Evolutionary conservation across 1,140 invertebrate species (phyloP).

Genomic region (Drosophila melanica): DNA sequence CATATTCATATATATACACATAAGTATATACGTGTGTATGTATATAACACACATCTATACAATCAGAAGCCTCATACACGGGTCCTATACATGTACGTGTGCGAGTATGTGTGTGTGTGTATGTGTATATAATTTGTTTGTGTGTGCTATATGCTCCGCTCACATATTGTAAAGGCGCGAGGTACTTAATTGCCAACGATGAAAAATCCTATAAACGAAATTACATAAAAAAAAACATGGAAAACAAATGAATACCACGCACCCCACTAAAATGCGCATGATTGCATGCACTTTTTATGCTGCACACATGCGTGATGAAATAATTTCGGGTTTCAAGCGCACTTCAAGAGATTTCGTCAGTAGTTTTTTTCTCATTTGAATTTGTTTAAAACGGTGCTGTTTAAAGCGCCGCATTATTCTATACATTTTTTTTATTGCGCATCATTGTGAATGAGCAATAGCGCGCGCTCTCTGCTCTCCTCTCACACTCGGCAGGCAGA

Average conservation of each 20-base stretch:
- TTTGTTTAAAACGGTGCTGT: conserved; percentile 20
- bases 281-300: conserved; percentile 5
- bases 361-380: conserved; percentile 45
- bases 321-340: conserved; percentile 51
- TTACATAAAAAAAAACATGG: conserved; percentile 68
- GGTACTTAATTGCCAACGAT: conserved; percentile 62
- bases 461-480: conserved; percentile 55
- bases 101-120: conserved; percentile 18
- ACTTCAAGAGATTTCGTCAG: conserved; percentile 62
- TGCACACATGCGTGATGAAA: conserved; percentile 23
- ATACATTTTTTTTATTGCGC: conserved; percentile 75
- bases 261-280: not conserved
- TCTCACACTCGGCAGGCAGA: conserved; percentile 33
- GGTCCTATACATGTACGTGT: conserved; percentile 17
- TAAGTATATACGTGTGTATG: conserved; percentile 15
- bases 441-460: conserved; percentile 74
- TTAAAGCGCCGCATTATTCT: conserved; percentile 39
- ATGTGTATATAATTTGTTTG: conserved; percentile 36
- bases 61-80: conserved; percentile 22
- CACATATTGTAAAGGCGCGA: conserved; percentile 74
- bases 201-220: conserved; percentile 70
- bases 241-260: conserved; percentile 19
- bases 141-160: conserved; percentile 37
- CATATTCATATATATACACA: conserved; percentile 36
- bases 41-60: conserved; percentile 33